A percentile compares a stretch with the other conserved stretches of the same genome.
phyloP scores from a whole-genome alignment of 1,140 invertebrate genomes.

The Teleogryllus occipitalis region DNA sequence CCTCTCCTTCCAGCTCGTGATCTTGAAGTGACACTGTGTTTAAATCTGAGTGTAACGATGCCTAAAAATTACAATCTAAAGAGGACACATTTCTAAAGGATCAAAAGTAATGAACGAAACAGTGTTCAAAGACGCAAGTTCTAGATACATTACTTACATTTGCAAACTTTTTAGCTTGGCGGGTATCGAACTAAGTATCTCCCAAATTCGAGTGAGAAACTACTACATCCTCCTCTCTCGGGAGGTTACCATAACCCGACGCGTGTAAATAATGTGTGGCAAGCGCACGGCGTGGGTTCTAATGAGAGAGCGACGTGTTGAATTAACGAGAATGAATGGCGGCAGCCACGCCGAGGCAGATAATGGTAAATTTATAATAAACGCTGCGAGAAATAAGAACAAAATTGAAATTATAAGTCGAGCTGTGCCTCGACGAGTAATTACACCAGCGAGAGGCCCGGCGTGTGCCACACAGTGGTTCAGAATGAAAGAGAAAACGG shows the following conservation, averaged over 20 bases:
- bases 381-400: not conserved
- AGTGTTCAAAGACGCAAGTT: no score
- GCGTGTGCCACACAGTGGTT: not conserved
- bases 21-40: no score
- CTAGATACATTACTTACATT: no score
- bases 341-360: not conserved
- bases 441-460: not conserved
- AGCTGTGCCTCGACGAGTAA: not conserved
- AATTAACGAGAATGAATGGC: conserved; percentile 1
- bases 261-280: not conserved
- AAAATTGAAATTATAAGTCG: conserved; percentile 6
- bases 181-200: no score
- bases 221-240: not conserved
- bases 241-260: not conserved
- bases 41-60: no score
- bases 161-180: no score
- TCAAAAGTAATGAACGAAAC: no score
- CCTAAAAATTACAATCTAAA: no score
- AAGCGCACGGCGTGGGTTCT: not conserved
- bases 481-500: not conserved
- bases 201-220: no score
- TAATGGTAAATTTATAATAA: not conserved
- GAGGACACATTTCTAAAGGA: no score
- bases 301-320: not conserved
- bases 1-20: no score